These are phyloP conservation scores for Drosophila macrothrix DNA, from an alignment of 2,888 invertebrate genomes.

Conservation along the genomic window DNA sequence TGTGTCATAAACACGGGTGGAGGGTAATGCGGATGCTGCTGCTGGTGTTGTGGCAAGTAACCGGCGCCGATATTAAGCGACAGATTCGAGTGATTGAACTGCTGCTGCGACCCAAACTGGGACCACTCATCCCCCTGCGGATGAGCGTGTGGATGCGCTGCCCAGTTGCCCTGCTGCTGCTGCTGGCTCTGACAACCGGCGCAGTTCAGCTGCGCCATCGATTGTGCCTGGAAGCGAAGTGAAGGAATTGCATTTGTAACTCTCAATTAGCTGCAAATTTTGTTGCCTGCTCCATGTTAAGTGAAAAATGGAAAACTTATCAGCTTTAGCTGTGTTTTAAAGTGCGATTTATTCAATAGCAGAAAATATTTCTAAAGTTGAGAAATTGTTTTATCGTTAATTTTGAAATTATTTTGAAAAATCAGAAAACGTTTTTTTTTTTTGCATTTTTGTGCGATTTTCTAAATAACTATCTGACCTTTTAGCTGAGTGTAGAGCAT, in stretches of 20 bases:
- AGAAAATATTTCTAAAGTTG: neutral
- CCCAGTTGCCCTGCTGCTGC: slow-evolving; percentile 60
- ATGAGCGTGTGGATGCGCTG: slow-evolving; percentile 33
- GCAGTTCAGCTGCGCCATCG: slow-evolving; percentile 89
- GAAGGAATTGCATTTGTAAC: neutral
- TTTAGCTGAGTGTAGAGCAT: neutral
- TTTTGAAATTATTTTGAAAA: neutral
- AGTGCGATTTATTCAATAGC: neutral
- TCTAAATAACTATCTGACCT: neutral
- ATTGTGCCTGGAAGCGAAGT: slow-evolving; percentile 87
- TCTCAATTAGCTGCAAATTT: neutral
- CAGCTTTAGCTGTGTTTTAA: neutral
- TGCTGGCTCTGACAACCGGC: slow-evolving; percentile 86
- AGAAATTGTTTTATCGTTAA: neutral
- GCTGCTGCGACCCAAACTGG: slow-evolving; percentile 79
- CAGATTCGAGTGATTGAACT: slow-evolving; percentile 86
- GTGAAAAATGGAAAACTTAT: neutral
- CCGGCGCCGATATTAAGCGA: slow-evolving; percentile 86
- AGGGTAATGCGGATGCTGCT: slow-evolving; percentile 85
- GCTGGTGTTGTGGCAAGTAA: slow-evolving; percentile 78
- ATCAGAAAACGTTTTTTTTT: neutral
- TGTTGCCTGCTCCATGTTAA: neutral
- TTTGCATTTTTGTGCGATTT: neutral
- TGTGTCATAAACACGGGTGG: slow-evolving; percentile 84
- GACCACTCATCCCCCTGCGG: slow-evolving; percentile 78